Conservation (phyloP, 2,113 vertebrate genomes). For the Tetraodon nigroviridis region DNA sequence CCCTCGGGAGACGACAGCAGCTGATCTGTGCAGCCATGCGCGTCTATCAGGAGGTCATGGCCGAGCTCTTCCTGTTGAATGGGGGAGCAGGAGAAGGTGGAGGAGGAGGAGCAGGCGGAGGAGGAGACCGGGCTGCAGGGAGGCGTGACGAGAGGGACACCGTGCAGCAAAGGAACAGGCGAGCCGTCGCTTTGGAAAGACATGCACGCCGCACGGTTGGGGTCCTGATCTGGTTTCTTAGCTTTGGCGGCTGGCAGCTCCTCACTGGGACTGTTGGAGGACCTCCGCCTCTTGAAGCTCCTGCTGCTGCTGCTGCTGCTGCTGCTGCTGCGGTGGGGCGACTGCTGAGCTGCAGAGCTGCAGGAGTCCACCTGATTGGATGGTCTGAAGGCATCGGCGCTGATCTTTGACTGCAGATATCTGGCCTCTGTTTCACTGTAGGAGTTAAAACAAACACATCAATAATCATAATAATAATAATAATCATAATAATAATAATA, state of each 20-base stretch:
- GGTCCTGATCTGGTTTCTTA: conserved; percentile 21
- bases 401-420: conserved; percentile 62
- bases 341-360: conserved; percentile 22
- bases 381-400: conserved; percentile 29
- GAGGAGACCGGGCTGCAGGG: conserved; percentile 69
- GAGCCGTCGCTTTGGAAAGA: conserved; percentile 31
- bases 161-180: conserved; percentile 24
- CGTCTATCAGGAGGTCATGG: conserved; percentile 54
- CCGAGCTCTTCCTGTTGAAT: conserved; percentile 42
- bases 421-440: conserved; percentile 70
- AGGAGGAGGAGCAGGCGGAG: not conserved
- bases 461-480: too few relatives aligned
- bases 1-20: conserved; percentile 49
- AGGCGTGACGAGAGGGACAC: conserved; percentile 53
- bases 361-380: conserved; percentile 11
- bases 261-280: conserved; percentile 25
- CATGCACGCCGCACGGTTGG: conserved; percentile 5
- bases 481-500: too few relatives aligned
- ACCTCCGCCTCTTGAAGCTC: conserved; percentile 56
- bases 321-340: not conserved
- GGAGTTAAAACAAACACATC: not conserved
- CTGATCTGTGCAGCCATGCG: conserved; percentile 40
- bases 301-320: conserved; percentile 2
- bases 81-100: conserved; percentile 56
- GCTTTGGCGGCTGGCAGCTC: conserved; percentile 32